Evolutionary conservation across 2,888 invertebrate genomes (phyloP).

Genomic region (Spicauda simplicius): DNA sequence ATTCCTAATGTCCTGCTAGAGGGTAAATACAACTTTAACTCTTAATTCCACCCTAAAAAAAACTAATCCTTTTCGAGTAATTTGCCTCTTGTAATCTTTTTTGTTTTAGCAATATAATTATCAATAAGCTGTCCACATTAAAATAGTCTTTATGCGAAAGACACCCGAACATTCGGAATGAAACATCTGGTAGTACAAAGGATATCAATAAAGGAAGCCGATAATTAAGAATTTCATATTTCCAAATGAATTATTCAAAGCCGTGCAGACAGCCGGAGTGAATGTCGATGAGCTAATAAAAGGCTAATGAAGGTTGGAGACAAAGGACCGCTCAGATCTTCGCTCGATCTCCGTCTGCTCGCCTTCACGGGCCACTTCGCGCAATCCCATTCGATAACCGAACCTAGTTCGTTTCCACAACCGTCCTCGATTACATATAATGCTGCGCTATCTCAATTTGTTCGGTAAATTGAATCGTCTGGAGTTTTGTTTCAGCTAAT

Average conservation of each 20-base stretch:
- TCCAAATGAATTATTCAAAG: constrained; percentile 32
- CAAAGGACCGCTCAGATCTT: constrained; percentile 21
- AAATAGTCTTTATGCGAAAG: not conserved
- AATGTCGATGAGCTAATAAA: constrained; percentile 26
- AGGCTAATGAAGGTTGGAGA: constrained; percentile 30
- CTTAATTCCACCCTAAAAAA: no score
- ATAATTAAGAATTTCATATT: constrained; percentile 32
- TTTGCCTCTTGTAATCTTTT: no score
- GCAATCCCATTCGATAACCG: not conserved
- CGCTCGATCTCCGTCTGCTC: not conserved
- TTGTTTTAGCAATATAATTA: no score
- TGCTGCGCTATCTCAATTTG: not conserved
- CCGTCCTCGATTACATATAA: not conserved
- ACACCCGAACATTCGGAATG: not conserved
- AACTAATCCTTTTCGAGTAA: no score
- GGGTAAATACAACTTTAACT: no score
- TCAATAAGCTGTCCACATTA: no score
- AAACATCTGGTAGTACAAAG: not conserved
- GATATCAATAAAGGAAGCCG: constrained; percentile 4
- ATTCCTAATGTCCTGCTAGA: no score
- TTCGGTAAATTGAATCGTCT: not conserved
- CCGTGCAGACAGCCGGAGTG: constrained; percentile 7
- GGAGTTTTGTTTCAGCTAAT: not conserved
- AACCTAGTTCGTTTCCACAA: not conserved
- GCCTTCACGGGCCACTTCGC: not conserved